phyloP scores from a whole-genome alignment of 2,797 vertebrate genomes.

The Monodelphis domestica region DNA sequence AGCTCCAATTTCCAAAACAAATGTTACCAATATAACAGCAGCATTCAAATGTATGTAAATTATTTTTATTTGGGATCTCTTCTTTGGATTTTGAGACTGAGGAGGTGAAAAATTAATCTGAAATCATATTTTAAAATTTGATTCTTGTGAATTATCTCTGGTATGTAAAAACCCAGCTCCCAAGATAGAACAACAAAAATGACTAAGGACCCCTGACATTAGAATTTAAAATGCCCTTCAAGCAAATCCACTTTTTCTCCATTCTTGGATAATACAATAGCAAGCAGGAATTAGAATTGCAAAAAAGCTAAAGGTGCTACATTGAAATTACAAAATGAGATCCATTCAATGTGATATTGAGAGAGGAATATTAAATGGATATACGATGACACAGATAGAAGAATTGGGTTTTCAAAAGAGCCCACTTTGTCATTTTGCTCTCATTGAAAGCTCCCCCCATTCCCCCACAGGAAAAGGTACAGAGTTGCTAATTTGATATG shows the following conservation, averaged over 20 bases:
- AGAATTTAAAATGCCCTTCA: constrained; percentile 88
- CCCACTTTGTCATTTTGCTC: constrained; percentile 50
- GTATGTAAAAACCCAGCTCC: constrained; percentile 72
- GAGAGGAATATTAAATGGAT: constrained; percentile 84
- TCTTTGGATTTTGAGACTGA: constrained; percentile 76
- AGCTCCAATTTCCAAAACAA: constrained; percentile 42
- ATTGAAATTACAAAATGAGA: constrained; percentile 86
- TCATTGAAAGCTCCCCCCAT: constrained; percentile 10
- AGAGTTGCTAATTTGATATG: neutral
- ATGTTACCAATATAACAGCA: constrained; percentile 23
- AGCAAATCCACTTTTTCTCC: constrained; percentile 83
- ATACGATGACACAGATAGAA: constrained; percentile 79
- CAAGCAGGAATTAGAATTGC: constrained; percentile 89
- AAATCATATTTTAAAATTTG: constrained; percentile 77
- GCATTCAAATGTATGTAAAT: constrained; percentile 75
- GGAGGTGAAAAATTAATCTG: constrained; percentile 80
- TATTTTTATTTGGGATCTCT: constrained; percentile 72
- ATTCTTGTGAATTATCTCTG: constrained; percentile 73
- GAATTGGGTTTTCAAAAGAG: constrained; percentile 41
- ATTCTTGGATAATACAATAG: constrained; percentile 86
- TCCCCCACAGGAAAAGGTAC: neutral
- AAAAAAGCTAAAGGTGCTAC: constrained; percentile 83
- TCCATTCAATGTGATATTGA: constrained; percentile 79
- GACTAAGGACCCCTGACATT: constrained; percentile 87
- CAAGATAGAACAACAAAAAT: constrained; percentile 77